A percentile compares a stretch with the other conserved stretches of the same genome.
Conservation (phyloP, 2,113 vertebrate genomes). For the Hiodon tergisus region DNA sequence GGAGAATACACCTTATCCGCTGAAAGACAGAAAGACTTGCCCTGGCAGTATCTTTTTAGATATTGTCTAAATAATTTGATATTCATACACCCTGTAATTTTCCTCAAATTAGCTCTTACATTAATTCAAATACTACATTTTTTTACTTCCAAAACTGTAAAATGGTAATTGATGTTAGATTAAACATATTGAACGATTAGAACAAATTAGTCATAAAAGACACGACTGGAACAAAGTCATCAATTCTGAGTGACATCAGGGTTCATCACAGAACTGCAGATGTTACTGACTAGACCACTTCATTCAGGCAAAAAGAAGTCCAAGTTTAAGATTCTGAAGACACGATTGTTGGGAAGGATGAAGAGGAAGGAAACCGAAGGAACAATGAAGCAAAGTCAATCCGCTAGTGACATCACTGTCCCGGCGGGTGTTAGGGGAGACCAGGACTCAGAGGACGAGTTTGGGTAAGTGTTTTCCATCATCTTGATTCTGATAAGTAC, state of each 20-base stretch:
- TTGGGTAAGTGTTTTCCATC: slow-evolving; percentile 54
- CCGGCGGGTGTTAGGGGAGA: slow-evolving; percentile 25
- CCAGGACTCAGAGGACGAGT: slow-evolving; percentile 71
- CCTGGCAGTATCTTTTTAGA: no score
- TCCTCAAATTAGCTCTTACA: no score
- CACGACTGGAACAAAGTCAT: neutral
- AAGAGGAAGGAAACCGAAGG: slow-evolving; percentile 68
- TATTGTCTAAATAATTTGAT: no score
- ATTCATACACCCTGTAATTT: no score
- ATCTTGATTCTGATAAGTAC: no score
- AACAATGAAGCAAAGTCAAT: slow-evolving; percentile 66
- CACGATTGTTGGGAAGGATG: slow-evolving; percentile 74
- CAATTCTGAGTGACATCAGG: neutral
- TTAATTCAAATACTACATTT: no score
- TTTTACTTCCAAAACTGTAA: no score
- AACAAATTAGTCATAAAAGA: no score
- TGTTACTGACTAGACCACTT: neutral
- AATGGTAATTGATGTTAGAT: no score
- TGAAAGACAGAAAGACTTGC: no score
- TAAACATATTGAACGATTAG: no score
- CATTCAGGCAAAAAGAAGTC: slow-evolving; percentile 77
- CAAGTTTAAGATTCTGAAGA: slow-evolving; percentile 75
- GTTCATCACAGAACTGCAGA: neutral
- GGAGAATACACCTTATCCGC: no score
- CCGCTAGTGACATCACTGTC: slow-evolving; percentile 57